Evolutionary conservation across 2,888 invertebrate genomes (phyloP), one percentile per base, ranked within the genome.

Genomic region (Dromius quadrimaculatus): DNA sequence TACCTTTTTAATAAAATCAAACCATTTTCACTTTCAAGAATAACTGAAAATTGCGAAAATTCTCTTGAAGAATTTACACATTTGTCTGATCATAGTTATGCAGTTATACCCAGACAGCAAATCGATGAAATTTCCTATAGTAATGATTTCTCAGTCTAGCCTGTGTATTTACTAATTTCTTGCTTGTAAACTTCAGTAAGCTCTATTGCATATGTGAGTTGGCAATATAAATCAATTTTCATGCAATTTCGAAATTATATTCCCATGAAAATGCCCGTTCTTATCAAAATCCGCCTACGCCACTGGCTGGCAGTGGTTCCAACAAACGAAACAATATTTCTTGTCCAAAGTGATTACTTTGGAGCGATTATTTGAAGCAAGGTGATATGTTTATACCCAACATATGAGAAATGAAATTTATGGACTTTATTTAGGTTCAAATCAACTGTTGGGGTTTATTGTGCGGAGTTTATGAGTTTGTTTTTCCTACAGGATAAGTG

Each of bases 301-400:
- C 6, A 17, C 20, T 13, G 47, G 41, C 11, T 1, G n/a, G 50
- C 23, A 9, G 59, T 59, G 36, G 36, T 59, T 59, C 36, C 11
- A 20, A 19, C 36, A 20, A 59, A 34, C 32, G 32, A 36, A 59
- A 36, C 59, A 20, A 34, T 34, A 59, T 59, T 59, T 54, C 59
- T 20, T 23, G 34, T 36, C 59, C 19, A 20, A 22, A 22, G 59
- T 59, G 59, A 59, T 59, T 9, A 23, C 59, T 36, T 23, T 2
- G 23, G 50, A 54, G 28, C 28, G 28, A 2, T 54, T 54, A 54
- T 28, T 11, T 22, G 50, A 23, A 28, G 28, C 50, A 23, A 28
- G 50, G 50, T 54, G 50, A 54, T 54, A 54, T 54, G 50, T 54
- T 54, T 54, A 54, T 54, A 54, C 6, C 28, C n/a, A n/a, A n/a